A percentile compares a stretch with the other conserved stretches of the same genome.
Conservation (phyloP, 2,797 vertebrate genomes). For the Smutsia temminckii region DNA sequence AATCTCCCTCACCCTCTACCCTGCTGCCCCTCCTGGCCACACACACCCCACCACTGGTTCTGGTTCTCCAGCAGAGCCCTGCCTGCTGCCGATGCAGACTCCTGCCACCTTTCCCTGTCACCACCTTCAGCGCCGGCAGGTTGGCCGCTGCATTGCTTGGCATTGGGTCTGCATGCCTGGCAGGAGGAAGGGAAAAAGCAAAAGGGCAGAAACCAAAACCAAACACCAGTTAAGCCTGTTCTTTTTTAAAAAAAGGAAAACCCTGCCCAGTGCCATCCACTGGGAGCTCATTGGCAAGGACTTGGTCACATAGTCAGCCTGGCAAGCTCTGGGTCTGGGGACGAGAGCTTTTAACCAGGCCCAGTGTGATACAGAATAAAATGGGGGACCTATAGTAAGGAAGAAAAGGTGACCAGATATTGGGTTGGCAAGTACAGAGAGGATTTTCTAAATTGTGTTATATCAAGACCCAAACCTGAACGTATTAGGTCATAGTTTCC, state of each 20-base stretch:
- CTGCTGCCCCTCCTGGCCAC: too few species aligned
- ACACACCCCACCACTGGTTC: neutral
- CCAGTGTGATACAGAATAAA: neutral
- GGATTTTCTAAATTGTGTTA: conserved; percentile 4
- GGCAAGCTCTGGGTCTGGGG: neutral
- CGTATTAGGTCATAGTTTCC: neutral
- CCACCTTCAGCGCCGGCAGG: neutral
- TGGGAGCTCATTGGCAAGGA: neutral
- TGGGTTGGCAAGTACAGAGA: neutral
- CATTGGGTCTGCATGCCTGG: neutral
- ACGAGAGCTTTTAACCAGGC: neutral
- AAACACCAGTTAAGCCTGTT: neutral
- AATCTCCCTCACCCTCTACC: too few species aligned
- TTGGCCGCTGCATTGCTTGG: neutral
- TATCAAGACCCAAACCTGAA: neutral
- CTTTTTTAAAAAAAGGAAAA: neutral
- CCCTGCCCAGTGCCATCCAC: neutral
- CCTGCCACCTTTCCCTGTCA: neutral
- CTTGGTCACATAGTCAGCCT: neutral
- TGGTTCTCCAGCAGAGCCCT: neutral
- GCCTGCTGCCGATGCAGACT: neutral
- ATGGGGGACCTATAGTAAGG: neutral
- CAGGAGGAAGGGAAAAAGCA: neutral
- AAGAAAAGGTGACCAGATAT: neutral
- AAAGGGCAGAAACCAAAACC: neutral